Evolutionary conservation across 2,113 vertebrate genomes (phyloP), one percentile per base, ranked within the genome.

Genomic region (Xiphias gladius): DNA sequence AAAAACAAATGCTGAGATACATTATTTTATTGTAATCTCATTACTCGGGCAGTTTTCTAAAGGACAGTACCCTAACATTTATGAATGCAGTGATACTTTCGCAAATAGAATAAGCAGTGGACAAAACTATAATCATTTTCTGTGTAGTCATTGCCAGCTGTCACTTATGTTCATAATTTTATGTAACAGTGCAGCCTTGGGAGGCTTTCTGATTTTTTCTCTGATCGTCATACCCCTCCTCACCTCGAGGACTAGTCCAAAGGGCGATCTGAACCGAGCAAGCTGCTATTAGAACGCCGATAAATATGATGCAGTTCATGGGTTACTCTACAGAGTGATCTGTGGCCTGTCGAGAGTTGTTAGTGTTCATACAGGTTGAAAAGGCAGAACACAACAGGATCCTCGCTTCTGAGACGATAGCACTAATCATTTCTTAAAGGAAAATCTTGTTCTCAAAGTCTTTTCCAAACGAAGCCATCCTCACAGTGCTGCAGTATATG

Each of bases 281-380:
- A 62, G 58, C 63, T 72, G 71, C 77, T 63, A 24, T 83, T 85
- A 88, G 48, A 80, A 54, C 80, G 54, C 37, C 39, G 10, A 73
- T 86, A 71, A 54, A 71, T 82, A 76, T 80, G 61, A 75, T 75
- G 39, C 73, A 79, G 86, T 85, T 89, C 74, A 84, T 43, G 28
- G 58, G 77, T 76, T 81, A 82, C 39, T 68, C 81, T 74, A 61
- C 19, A 26, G 54, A 63, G 54, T 79, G 77, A 67, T 80, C 61
- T 58, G 66, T 69, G 28, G 72, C 66, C 69, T 83, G 82, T 86
- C 83, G 79, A 71, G 61, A 69, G 3, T 12, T 16, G 26, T 89
- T 80, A 64, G 72, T 70, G 79, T 78, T 70, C 30, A 30, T 41
- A 26, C 24, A 58, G 76, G 55, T 76, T 79, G 59, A 72, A 76